These are phyloP conservation scores for Lipophrys pholis DNA, from an alignment of 2,113 vertebrate genomes.

Conservation along the genomic window DNA sequence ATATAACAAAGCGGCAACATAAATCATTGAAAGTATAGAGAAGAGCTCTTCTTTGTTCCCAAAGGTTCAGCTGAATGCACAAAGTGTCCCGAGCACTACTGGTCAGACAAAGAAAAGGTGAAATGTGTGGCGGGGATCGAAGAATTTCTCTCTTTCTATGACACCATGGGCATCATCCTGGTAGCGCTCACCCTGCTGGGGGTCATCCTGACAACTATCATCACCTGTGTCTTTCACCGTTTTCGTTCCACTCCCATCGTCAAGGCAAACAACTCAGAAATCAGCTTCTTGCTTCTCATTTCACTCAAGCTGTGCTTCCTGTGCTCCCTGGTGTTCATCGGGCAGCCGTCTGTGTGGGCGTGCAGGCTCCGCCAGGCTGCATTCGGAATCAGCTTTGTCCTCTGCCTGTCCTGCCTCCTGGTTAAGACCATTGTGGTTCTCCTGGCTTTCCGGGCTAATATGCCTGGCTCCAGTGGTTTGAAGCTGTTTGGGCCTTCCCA, in stretches of 20 bases:
- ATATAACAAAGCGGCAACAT: no score
- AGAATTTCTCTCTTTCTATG: conserved; percentile 80
- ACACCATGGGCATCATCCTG: conserved; percentile 78
- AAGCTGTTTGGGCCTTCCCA: conserved; percentile 77
- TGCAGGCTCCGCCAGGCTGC: conserved; percentile 82
- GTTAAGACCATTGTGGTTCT: conserved; percentile 83
- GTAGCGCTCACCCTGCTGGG: conserved; percentile 70
- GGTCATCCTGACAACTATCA: conserved; percentile 64
- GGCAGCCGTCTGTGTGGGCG: conserved; percentile 72
- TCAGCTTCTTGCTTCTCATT: conserved; percentile 81
- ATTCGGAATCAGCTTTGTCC: conserved; percentile 83
- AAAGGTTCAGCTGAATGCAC: conserved; percentile 79
- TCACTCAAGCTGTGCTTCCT: conserved; percentile 83
- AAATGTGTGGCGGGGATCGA: conserved; percentile 65
- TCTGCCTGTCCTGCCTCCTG: conserved; percentile 81
- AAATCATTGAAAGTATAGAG: no score
- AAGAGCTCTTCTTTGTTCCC: conserved; percentile 17
- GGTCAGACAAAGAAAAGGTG: conserved; percentile 52
- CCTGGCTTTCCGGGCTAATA: conserved; percentile 68
- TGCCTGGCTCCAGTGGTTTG: conserved; percentile 54
- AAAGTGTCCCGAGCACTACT: conserved; percentile 73
- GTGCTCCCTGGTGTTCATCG: conserved; percentile 82
- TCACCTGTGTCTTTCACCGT: conserved; percentile 7
- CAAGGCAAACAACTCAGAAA: conserved; percentile 83
- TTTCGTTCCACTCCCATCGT: conserved; percentile 46